phyloP scores from a whole-genome alignment of 2,113 vertebrate species.

The Sinocyclocheilus maitianheensis region DNA sequence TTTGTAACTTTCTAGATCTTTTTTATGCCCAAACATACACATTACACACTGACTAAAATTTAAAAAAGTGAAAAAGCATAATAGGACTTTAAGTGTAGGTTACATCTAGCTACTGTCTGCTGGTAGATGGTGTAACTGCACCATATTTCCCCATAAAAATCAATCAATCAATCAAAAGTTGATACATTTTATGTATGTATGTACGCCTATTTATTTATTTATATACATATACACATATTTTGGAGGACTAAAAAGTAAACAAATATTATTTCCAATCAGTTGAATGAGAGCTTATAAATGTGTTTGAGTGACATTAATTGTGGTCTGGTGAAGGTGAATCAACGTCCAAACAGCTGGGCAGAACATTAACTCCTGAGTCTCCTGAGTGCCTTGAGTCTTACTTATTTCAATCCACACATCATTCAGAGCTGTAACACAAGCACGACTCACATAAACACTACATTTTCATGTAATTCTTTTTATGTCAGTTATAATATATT shows the following conservation, averaged over 20 bases:
- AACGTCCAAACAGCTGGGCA: background rate
- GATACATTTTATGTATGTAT: too few relatives aligned
- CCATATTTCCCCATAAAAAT: too few relatives aligned
- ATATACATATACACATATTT: too few relatives aligned
- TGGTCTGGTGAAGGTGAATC: background rate
- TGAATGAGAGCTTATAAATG: background rate
- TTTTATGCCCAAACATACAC: too few relatives aligned
- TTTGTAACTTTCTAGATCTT: too few relatives aligned
- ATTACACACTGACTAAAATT: too few relatives aligned
- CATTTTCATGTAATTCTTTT: slow-evolving; percentile 6
- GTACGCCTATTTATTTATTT: too few relatives aligned
- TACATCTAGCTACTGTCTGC: background rate
- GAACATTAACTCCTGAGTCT: background rate
- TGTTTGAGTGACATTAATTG: background rate
- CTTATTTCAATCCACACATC: slow-evolving; percentile 16
- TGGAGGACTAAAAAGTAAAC: too few relatives aligned
- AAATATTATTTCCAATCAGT: background rate
- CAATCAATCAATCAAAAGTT: too few relatives aligned
- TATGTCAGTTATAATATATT: background rate
- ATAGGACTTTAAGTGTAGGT: too few relatives aligned
- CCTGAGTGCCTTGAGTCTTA: background rate
- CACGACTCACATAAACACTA: background rate
- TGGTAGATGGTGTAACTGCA: background rate
- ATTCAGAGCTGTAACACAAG: slow-evolving; percentile 3
- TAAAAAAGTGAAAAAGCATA: too few relatives aligned